A percentile compares a stretch with the other conserved stretches of the same genome.
These are phyloP conservation scores for Metallyticus violacea DNA, from an alignment of 2,888 invertebrate genomes.

Conservation along the genomic window DNA sequence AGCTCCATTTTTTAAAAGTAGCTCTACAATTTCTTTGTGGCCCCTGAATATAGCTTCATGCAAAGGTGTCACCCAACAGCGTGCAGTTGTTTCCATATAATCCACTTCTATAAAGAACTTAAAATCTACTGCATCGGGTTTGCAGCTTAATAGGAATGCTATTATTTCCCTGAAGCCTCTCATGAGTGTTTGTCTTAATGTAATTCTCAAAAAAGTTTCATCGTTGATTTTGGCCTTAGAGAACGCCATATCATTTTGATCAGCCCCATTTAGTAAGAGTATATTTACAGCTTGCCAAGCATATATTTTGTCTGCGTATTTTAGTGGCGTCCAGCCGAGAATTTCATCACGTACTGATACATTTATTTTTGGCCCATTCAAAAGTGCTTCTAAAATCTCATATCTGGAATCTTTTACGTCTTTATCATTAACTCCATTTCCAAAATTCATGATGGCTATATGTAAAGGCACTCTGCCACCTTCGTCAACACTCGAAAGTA, in stretches of 20 bases:
- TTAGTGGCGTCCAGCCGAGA: background rate
- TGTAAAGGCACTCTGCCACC: constrained; percentile 16
- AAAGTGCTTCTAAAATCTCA: background rate
- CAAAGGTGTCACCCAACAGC: background rate
- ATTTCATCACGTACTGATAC: background rate
- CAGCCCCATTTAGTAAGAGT: background rate
- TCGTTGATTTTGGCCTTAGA: background rate
- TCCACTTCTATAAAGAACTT: background rate
- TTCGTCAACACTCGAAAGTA: background rate
- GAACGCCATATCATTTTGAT: background rate
- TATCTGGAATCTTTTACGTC: background rate
- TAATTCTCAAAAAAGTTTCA: background rate
- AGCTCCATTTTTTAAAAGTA: background rate
- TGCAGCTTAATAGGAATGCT: background rate
- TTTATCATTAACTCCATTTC: background rate
- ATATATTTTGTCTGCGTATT: background rate
- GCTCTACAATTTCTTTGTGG: background rate
- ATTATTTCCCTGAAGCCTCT: background rate
- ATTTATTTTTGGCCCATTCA: background rate
- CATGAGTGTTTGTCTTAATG: background rate
- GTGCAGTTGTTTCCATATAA: background rate
- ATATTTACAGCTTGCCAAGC: background rate
- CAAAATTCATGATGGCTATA: background rate
- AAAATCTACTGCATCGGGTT: background rate
- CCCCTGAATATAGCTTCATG: background rate